Evolutionary conservation across 2,113 vertebrate genomes (phyloP).

Genomic region (Phasianus colchicus): DNA sequence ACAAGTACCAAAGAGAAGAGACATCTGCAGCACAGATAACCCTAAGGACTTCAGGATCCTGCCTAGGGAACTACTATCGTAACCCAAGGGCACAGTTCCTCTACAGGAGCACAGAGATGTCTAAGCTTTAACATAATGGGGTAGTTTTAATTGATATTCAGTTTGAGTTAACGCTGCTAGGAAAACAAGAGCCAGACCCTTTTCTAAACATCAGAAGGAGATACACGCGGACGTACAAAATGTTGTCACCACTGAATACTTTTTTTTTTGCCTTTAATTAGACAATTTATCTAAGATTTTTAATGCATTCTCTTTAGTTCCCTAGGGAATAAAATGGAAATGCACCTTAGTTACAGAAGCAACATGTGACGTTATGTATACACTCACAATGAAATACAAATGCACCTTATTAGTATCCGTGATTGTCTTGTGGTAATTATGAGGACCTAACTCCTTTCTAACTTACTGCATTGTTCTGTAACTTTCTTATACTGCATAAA

Average conservation of each 20-base stretch:
- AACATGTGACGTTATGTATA: background rate
- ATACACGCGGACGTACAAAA: background rate
- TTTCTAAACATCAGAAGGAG: background rate
- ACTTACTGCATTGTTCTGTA: background rate
- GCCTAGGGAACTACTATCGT: conserved; percentile 12
- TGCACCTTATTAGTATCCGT: background rate
- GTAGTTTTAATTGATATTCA: background rate
- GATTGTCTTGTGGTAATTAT: background rate
- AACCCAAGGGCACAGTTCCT: conserved; percentile 24
- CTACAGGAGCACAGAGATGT: background rate
- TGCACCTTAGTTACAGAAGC: background rate
- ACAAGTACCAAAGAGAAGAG: conserved; percentile 19
- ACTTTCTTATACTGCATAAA: background rate
- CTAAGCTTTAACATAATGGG: conserved; percentile 3
- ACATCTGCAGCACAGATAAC: conserved; percentile 47
- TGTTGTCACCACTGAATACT: background rate
- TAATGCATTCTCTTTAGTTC: background rate
- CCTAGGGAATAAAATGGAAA: background rate
- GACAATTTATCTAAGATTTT: background rate
- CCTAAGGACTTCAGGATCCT: conserved; percentile 34
- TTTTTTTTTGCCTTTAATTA: background rate
- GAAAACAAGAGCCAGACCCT: conserved; percentile 3
- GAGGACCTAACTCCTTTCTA: background rate
- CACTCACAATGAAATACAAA: background rate
- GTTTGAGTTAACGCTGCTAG: background rate